Conservation (phyloP, 1,140 invertebrate species). For the Euborellia annulipes region DNA sequence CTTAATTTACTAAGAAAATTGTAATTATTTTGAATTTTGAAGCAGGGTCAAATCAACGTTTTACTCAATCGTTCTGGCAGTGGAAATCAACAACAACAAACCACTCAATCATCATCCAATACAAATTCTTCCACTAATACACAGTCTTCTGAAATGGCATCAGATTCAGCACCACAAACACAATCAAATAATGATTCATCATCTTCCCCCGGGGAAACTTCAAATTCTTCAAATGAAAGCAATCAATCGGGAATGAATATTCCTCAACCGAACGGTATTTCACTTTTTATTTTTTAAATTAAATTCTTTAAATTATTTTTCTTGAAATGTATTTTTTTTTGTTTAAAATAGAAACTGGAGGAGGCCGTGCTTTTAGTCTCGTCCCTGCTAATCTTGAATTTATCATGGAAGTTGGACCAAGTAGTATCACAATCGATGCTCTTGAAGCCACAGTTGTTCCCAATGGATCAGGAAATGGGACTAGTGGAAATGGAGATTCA, state of each 20-base stretch:
- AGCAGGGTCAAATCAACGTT: constrained; percentile 34
- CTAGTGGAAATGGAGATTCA: constrained; percentile 1
- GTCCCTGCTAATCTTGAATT: constrained; percentile 37
- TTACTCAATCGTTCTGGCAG: constrained; percentile 24
- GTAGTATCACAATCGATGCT: constrained; percentile 39
- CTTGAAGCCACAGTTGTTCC: constrained; percentile 26
- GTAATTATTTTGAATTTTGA: too few relatives aligned
- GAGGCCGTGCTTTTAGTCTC: constrained; percentile 4
- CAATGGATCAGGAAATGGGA: constrained; percentile 7
- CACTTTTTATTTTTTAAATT: too few relatives aligned
- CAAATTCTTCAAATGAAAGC: too few relatives aligned
- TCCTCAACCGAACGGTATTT: too few relatives aligned
- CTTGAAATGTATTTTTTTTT: too few relatives aligned
- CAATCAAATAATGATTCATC: too few relatives aligned
- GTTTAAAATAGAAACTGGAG: not conserved
- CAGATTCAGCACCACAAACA: too few relatives aligned
- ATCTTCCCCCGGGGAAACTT: too few relatives aligned
- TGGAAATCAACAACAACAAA: constrained; percentile 20
- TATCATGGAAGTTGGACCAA: constrained; percentile 50
- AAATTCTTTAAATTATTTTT: too few relatives aligned
- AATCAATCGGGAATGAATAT: too few relatives aligned
- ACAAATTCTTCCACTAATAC: too few relatives aligned
- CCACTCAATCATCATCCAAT: not conserved
- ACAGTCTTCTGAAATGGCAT: not conserved
- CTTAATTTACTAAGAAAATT: too few relatives aligned